A percentile compares a stretch with the other conserved stretches of the same genome.
Conservation (phyloP, 2,888 invertebrate species). For the Oscheius myriophilus region DNA sequence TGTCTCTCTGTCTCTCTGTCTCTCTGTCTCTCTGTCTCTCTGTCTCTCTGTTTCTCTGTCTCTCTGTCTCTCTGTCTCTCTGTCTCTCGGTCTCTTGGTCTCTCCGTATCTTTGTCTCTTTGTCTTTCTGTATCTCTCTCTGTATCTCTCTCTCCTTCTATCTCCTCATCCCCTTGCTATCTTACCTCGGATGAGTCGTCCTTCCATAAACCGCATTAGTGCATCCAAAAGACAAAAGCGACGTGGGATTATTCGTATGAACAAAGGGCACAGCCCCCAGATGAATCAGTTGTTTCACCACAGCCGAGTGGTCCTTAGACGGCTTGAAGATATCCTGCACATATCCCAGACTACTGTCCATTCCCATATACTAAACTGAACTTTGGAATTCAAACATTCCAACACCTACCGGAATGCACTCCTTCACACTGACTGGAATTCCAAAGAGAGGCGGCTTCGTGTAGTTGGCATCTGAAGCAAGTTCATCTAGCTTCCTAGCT, state of each 20-base stretch:
- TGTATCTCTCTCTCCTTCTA: no score
- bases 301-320: conserved; percentile 32
- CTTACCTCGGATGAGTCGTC: conserved; percentile 19
- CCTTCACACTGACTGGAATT: conserved; percentile 65
- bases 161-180: not conserved
- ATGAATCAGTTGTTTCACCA: conserved; percentile 47
- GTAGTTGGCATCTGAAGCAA: not conserved
- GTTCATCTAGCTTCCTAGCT: conserved; percentile 16
- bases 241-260: conserved; percentile 72
- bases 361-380: conserved; percentile 56
- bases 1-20: not conserved
- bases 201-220: conserved; percentile 72
- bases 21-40: not conserved
- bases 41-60: not conserved
- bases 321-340: conserved; percentile 66
- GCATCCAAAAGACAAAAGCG: conserved; percentile 65
- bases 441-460: conserved; percentile 59
- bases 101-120: not conserved
- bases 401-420: conserved; percentile 44
- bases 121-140: not conserved
- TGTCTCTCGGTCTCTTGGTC: not conserved
- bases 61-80: not conserved
- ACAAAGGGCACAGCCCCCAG: conserved; percentile 74
- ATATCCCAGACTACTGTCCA: conserved; percentile 67
- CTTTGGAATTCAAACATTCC: not conserved